Conservation (phyloP, 1,140 invertebrate genomes). For the Apis florea region DNA sequence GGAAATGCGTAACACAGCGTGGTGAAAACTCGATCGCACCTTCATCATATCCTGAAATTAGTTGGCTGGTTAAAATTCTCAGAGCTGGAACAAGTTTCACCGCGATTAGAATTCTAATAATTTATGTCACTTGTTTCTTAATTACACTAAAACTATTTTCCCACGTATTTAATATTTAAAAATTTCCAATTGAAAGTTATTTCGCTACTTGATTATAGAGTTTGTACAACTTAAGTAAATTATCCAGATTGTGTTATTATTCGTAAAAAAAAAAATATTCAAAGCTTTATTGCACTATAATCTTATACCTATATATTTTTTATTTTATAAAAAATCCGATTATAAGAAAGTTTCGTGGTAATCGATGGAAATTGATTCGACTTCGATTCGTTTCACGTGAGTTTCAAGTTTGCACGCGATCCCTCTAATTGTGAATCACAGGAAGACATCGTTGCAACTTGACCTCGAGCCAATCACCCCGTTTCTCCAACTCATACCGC, state of each 20-base stretch:
- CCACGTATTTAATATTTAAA: not conserved
- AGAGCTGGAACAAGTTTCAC: constrained; percentile 37
- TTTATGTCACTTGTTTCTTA: constrained; percentile 27
- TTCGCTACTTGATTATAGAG: not conserved
- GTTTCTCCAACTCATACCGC: constrained; percentile 14
- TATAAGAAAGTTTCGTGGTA: too few species aligned
- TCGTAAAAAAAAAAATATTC: not conserved
- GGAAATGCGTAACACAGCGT: constrained; percentile 52
- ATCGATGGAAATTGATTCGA: not conserved
- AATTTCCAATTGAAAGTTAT: not conserved
- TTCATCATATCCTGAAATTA: constrained; percentile 56
- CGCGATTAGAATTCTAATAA: not conserved
- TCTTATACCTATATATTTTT: too few species aligned
- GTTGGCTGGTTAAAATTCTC: constrained; percentile 26
- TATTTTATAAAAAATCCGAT: too few species aligned
- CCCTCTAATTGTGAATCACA: constrained; percentile 36
- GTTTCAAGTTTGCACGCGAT: constrained; percentile 56
- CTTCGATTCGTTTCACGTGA: constrained; percentile 27
- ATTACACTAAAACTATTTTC: constrained; percentile 16
- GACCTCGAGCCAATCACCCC: constrained; percentile 7
- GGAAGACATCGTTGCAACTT: constrained; percentile 30
- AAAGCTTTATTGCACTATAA: too few species aligned
- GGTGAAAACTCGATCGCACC: constrained; percentile 62
- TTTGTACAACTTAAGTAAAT: too few species aligned
- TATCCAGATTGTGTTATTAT: not conserved